Conservation (phyloP, 2,888 invertebrate species). For the Lasioglossum zephyrum region DNA sequence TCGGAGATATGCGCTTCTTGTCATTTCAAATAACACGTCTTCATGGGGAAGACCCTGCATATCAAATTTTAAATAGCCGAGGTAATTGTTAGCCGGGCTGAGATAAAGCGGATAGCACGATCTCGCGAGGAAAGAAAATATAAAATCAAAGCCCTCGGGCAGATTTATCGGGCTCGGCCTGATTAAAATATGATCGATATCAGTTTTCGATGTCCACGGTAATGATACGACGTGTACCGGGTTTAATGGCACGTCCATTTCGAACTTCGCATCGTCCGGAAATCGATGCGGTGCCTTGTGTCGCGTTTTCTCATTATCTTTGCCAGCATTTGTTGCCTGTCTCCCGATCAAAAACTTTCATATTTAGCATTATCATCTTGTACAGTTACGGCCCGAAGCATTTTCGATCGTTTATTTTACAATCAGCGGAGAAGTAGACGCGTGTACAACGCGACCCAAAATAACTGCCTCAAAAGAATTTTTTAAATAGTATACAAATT, state of each 20-base stretch:
- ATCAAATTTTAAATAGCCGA: neutral
- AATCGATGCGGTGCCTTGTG: neutral
- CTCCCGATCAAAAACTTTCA: neutral
- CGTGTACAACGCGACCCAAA: too few species aligned
- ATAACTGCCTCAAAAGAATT: too few species aligned
- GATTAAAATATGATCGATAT: conserved; percentile 16
- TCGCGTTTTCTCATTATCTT: neutral
- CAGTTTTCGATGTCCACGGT: neutral
- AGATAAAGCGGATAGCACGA: neutral
- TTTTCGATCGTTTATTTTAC: neutral
- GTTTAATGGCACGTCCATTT: neutral
- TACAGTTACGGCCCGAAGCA: neutral
- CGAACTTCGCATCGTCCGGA: neutral
- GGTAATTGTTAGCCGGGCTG: neutral
- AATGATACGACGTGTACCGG: neutral
- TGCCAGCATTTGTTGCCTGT: neutral
- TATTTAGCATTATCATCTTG: neutral
- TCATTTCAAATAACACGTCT: too few species aligned
- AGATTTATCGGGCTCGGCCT: neutral
- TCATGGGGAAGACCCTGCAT: too few species aligned
- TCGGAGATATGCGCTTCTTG: neutral
- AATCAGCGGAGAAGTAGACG: neutral
- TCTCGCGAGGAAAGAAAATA: neutral
- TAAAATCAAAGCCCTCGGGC: too few species aligned
- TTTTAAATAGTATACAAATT: too few species aligned